phyloP scores from a whole-genome alignment of 2,113 vertebrate genomes.

The Dascyllus trimaculatus region DNA sequence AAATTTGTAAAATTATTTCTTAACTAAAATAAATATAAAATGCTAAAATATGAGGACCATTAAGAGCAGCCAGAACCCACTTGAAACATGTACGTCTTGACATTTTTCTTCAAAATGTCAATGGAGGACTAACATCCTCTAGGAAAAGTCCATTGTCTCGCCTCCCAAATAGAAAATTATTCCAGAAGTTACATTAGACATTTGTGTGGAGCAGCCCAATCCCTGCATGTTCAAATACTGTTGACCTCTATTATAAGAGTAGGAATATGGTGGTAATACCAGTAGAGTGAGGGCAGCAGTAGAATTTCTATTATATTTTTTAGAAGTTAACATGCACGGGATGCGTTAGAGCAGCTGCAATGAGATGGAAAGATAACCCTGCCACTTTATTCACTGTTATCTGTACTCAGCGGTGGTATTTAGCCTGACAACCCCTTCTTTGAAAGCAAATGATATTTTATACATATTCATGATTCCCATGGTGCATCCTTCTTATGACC shows the following conservation, averaged over 20 bases:
- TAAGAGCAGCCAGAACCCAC: too few relatives aligned
- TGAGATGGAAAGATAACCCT: constrained; percentile 53
- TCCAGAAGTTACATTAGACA: not conserved
- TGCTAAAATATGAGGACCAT: too few relatives aligned
- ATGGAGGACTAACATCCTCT: too few relatives aligned
- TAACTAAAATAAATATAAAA: too few relatives aligned
- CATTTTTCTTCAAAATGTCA: too few relatives aligned
- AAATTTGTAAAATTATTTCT: too few relatives aligned
- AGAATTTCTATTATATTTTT: constrained; percentile 17
- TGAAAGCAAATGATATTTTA: constrained; percentile 60
- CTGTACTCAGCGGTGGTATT: constrained; percentile 59
- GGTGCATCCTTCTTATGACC: constrained; percentile 55
- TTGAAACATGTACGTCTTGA: too few relatives aligned
- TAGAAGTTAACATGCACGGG: constrained; percentile 1
- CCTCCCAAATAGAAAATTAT: not conserved
- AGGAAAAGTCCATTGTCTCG: not conserved
- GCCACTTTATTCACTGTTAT: constrained; percentile 46
- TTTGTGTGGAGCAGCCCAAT: constrained; percentile 6
- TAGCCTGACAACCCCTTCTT: constrained; percentile 60
- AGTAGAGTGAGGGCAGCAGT: not conserved
- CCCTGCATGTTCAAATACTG: not conserved
- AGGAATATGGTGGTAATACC: constrained; percentile 7
- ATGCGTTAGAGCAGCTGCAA: not conserved
- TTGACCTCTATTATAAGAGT: constrained; percentile 11
- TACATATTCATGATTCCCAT: constrained; percentile 68